Evolutionary conservation across 2,888 invertebrate species (phyloP), one percentile per base, ranked within the genome.

Genomic region (Ptychoptera albimana): DNA sequence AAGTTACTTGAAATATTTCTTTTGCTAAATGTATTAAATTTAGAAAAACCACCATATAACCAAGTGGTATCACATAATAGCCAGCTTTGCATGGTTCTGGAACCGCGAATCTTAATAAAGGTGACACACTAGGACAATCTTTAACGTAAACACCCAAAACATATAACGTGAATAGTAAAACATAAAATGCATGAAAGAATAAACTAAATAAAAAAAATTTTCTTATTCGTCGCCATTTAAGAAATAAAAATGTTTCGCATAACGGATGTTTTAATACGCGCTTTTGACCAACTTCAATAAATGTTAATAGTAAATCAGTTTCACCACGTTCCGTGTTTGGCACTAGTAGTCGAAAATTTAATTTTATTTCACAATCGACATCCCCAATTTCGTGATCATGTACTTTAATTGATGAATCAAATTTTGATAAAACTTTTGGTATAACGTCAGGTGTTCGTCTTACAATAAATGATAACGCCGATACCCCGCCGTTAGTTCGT

Each of bases 361-460:
- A 58, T 59, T 77, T 80, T 2, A 87, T 70, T 59, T 87, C 86
- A 54, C 87, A 87, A 57, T 88, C 87, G 0, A 85, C 82, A 53
- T 88, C 87, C 0, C 85, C 85, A 16, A 87, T 69, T 58, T 88
- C 87, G 54, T 87, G 85, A 55, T 87, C 87, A 54, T 82, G 82
- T 8, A 84, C 71, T 51, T 79, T 77, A 11, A 87, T 79, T 0
- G 84, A 79, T 34, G 77, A 72, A 53, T 86, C 84, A 38, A 87
- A 71, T 57, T 82, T 80, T 39, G 72, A 65, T 42, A 79, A 62
- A 44, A 82, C 73, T 43, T 79, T 75, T 0, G 83, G 80, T 37
- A 87, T 71, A 6, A 85, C 82, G 51, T 86, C 83, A 0, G 88
- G 87, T 0, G 85, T 87, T 50, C 85, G 72, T n/a, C 86, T 74